Evolutionary conservation across 1,140 invertebrate genomes (phyloP), one percentile per base, ranked within the genome.

Genomic region (Drosophila orena): DNA sequence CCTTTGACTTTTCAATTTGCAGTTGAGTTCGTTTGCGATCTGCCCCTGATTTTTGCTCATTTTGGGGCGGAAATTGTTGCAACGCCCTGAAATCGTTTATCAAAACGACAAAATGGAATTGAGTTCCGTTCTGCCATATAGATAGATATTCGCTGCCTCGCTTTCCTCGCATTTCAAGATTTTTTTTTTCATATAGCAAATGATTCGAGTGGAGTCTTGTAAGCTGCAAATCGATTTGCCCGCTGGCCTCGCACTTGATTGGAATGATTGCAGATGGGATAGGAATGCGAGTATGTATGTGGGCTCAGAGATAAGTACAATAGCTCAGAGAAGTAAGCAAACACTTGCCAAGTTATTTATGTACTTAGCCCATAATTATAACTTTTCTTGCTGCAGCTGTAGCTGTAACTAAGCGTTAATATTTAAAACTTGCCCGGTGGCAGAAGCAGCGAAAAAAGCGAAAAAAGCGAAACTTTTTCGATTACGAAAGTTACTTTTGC

Each of bases 41-140:
- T 60, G 40, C 43, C 27, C 44, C 62, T 47, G 60, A 77, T 64
- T 89, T 73, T 56, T 62, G 55, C 74, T 90, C 81, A 79, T 81
- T 90, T 90, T 85, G 52, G 81, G 80, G 86, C 85, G 85, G 85
- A 90, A 90, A 90, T 90, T 90, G 85, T 90, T 90, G 85, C 85
- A 90, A 90, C 85, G 85, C 85, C 85, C 81, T 76, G 86, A 72
- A 90, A 90, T 90, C 85, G 85, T 90, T 90, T 90, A 90, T 90
- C 85, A 90, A 88, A 90, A 90, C 81, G 85, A 90, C 85, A 90
- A 90, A 88, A 90, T 90, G 85, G 85, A 89, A 89, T 89, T 84
- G 84, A 89, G 84, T 89, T 89, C 85, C 85, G 77, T 77, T 77
- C 66, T 57, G 75, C 57, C 58, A 65, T 70, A 57, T 46, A 58